Percentiles rank a stretch among this genome's conserved stretches.
Conservation (phyloP, 2,888 invertebrate genomes). For the Parnassius mnemosyne region DNA sequence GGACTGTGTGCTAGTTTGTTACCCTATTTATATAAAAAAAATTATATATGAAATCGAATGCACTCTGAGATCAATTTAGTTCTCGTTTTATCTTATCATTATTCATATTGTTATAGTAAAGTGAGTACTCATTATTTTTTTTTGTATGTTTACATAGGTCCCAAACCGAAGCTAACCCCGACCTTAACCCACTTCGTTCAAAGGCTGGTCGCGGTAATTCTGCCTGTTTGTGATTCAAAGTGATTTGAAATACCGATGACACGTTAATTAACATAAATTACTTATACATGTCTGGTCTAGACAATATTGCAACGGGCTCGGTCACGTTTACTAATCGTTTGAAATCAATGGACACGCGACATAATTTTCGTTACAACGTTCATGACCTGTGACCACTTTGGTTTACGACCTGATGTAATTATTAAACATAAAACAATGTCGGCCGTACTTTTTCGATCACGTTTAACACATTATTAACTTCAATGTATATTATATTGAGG, state of each 20-base stretch:
- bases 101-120: too few relatives aligned
- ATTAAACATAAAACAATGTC: conserved; percentile 22
- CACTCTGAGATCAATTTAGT: too few relatives aligned
- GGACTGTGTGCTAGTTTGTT: too few relatives aligned
- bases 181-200: conserved; percentile 39
- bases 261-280: conserved; percentile 37
- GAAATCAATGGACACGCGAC: conserved; percentile 33
- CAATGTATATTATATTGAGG: neutral
- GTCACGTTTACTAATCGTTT: conserved; percentile 38
- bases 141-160: too few relatives aligned
- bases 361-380: conserved; percentile 33
- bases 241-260: conserved; percentile 30
- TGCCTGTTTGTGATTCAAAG: conserved; percentile 40
- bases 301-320: conserved; percentile 29
- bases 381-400: conserved; percentile 30
- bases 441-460: conserved; percentile 15
- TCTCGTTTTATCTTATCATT: too few relatives aligned
- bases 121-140: too few relatives aligned
- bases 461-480: conserved; percentile 16
- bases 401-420: conserved; percentile 22
- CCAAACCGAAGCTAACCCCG: neutral
- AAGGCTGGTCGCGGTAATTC: conserved; percentile 27
- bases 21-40: too few relatives aligned
- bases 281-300: conserved; percentile 29
- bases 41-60: too few relatives aligned